Conservation (phyloP, 1,140 invertebrate species). For the Cydia pomonella region DNA sequence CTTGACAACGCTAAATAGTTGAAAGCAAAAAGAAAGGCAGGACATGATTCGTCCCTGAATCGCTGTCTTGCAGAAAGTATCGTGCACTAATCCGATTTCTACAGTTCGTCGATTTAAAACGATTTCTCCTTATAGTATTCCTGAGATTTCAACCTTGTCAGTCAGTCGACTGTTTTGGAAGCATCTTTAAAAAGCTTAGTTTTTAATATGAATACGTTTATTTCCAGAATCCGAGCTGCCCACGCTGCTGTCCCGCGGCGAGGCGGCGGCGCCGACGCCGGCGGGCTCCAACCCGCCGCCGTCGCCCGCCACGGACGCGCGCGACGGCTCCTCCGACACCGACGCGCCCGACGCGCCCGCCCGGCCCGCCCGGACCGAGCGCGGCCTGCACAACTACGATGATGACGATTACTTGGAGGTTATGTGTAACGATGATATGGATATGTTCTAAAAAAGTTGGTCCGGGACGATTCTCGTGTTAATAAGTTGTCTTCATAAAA, state of each 20-base stretch:
- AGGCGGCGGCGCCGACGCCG: constrained; percentile 61
- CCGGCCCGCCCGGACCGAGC: constrained; percentile 43
- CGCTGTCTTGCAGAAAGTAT: no score
- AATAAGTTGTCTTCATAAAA: no score
- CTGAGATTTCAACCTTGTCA: no score
- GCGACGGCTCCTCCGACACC: constrained; percentile 86
- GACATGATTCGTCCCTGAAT: no score
- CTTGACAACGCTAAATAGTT: no score
- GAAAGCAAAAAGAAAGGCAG: no score
- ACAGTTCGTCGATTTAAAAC: no score
- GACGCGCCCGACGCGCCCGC: constrained; percentile 67
- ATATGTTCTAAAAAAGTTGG: constrained; percentile 82
- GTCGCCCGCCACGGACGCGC: constrained; percentile 87
- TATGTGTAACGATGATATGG: constrained; percentile 86
- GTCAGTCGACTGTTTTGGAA: no score
- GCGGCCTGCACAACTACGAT: constrained; percentile 74
- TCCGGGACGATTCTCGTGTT: not conserved
- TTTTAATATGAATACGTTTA: constrained; percentile 34
- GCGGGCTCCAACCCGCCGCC: constrained; percentile 87
- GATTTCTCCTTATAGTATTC: no score
- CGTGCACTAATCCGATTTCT: no score
- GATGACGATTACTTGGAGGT: constrained; percentile 88
- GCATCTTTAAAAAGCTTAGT: no score
- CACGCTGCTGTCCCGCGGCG: constrained; percentile 66
- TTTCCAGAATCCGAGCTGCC: constrained; percentile 70